Percentiles rank a stretch among this genome's conserved stretches.
phyloP scores from a whole-genome alignment of 1,140 invertebrate genomes.

The Protaetia brevitarsis region DNA sequence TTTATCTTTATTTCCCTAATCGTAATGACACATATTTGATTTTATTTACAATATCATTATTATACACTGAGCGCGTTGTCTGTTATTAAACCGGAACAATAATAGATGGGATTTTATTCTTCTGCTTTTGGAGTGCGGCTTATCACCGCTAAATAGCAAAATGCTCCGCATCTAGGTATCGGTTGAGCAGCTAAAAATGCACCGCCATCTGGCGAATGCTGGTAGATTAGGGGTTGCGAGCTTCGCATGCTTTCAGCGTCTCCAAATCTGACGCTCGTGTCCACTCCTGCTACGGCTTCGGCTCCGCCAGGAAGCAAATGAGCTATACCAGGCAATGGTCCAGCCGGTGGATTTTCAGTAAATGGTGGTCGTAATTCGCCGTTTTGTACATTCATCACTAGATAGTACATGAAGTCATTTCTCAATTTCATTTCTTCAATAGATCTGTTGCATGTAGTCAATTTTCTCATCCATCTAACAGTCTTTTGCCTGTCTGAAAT shows the following conservation, averaged over 20 bases:
- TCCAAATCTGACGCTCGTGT: neutral
- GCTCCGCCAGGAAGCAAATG: conserved; percentile 45
- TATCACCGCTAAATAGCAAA: conserved; percentile 54
- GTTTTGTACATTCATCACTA: conserved; percentile 50
- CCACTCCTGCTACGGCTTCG: conserved; percentile 17
- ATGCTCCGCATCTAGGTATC: conserved; percentile 53
- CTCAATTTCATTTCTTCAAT: conserved; percentile 51
- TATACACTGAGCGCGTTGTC: too few species aligned
- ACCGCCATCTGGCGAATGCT: conserved; percentile 54
- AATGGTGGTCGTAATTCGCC: conserved; percentile 50
- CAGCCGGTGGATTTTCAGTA: conserved; percentile 46
- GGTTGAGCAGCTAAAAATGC: conserved; percentile 53
- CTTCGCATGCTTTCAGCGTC: conserved; percentile 34
- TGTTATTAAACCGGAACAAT: too few species aligned
- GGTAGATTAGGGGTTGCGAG: conserved; percentile 46
- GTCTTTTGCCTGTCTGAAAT: conserved; percentile 42
- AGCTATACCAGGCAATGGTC: conserved; percentile 45
- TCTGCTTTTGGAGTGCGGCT: conserved; percentile 39
- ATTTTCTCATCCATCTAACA: conserved; percentile 51
- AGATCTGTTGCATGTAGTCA: conserved; percentile 45
- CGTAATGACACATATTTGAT: too few species aligned
- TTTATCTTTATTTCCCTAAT: too few species aligned
- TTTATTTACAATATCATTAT: too few species aligned
- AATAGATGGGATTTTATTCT: too few species aligned
- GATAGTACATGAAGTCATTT: conserved; percentile 54